Evolutionary conservation across 2,113 vertebrate genomes (phyloP).

Genomic region (Clarias macrocephalus): DNA sequence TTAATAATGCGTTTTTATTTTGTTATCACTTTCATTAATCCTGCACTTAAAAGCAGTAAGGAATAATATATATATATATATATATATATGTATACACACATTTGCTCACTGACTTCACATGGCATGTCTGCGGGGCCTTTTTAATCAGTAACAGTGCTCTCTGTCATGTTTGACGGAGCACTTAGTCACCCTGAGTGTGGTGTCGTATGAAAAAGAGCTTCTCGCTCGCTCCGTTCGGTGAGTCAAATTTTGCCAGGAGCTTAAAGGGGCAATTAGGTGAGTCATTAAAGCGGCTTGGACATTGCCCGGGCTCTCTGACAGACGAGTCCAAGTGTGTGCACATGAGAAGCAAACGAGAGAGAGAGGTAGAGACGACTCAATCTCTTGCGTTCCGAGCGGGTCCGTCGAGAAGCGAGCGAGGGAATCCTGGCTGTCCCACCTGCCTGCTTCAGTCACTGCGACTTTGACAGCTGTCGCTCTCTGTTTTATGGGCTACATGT

Average conservation of each 20-base stretch:
- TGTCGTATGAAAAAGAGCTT: constrained; percentile 3
- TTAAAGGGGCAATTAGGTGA: constrained; percentile 41
- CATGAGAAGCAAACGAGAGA: background rate
- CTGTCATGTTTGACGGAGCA: constrained; percentile 9
- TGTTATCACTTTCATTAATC: background rate
- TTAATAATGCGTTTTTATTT: background rate
- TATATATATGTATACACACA: too few relatives aligned
- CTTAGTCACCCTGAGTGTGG: constrained; percentile 13
- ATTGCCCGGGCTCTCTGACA: constrained; percentile 22
- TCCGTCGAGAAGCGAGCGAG: background rate
- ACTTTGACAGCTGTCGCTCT: constrained; percentile 75
- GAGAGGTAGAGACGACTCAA: background rate
- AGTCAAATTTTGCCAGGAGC: constrained; percentile 20
- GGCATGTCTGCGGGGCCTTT: background rate
- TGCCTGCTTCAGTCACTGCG: constrained; percentile 67
- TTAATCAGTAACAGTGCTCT: constrained; percentile 15
- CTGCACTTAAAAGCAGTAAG: background rate
- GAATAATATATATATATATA: background rate
- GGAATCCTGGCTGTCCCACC: constrained; percentile 61
- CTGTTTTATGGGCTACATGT: constrained; percentile 56
- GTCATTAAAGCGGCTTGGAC: constrained; percentile 32
- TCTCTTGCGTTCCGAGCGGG: background rate
- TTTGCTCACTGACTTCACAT: background rate
- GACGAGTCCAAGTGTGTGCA: background rate
- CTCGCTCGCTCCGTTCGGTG: background rate